phyloP scores from a whole-genome alignment of 2,888 invertebrate species.

The Scaptomyza cyrtandrae region DNA sequence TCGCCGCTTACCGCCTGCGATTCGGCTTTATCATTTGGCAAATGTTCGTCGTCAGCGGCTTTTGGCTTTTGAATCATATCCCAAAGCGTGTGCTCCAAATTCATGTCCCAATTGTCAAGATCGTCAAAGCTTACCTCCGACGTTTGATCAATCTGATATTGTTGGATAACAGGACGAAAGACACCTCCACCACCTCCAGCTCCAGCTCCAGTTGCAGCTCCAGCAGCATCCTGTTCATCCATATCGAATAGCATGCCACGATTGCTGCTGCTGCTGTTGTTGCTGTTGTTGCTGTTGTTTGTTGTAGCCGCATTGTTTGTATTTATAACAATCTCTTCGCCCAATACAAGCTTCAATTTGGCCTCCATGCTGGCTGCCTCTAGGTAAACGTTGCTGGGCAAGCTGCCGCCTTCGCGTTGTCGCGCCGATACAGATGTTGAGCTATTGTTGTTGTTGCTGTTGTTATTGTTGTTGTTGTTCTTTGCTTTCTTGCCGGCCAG shows the following conservation, averaged over 20 bases:
- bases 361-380: conserved; percentile 55
- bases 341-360: conserved; percentile 50
- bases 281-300: conserved; percentile 19
- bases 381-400: conserved; percentile 86
- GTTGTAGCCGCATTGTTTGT: conserved; percentile 27
- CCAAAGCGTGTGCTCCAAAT: conserved; percentile 37
- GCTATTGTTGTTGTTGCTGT: conserved; percentile 68
- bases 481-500: conserved; percentile 69
- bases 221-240: conserved; percentile 34
- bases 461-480: conserved; percentile 71
- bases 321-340: conserved; percentile 11
- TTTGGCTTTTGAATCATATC: conserved; percentile 8
- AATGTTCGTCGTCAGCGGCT: conserved; percentile 1
- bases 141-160: conserved; percentile 29
- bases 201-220: conserved; percentile 6
- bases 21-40: conserved; percentile 4
- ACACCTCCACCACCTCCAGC: neutral
- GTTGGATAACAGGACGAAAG: conserved; percentile 4
- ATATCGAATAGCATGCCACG: conserved; percentile 43
- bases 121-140: conserved; percentile 61
- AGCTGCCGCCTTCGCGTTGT: conserved; percentile 88
- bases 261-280: conserved; percentile 44
- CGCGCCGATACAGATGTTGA: conserved; percentile 82
- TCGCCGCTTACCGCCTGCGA: conserved; percentile 14
- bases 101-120: conserved; percentile 25